Conservation (phyloP, 2,797 vertebrate species). For the Tapera naevia region DNA sequence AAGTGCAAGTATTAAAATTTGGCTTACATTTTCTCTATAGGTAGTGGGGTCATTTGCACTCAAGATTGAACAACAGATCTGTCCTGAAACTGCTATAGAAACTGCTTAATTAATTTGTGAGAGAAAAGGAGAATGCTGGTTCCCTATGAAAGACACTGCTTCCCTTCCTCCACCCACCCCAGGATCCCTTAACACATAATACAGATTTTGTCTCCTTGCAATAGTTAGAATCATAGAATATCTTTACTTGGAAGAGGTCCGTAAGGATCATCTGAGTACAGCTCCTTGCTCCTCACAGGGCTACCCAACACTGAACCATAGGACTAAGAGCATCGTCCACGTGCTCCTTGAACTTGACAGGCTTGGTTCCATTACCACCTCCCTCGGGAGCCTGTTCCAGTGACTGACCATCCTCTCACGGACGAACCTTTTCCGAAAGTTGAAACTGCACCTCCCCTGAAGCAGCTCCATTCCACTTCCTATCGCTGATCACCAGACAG, state of each 20-base stretch:
- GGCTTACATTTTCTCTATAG: background rate
- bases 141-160: background rate
- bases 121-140: background rate
- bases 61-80: background rate
- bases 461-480: background rate
- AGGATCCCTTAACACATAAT: background rate
- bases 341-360: background rate
- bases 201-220: background rate
- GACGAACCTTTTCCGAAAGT: background rate
- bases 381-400: background rate
- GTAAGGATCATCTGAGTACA: background rate
- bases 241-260: background rate
- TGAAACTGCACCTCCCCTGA: background rate
- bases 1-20: background rate
- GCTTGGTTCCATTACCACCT: background rate
- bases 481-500: background rate
- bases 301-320: background rate
- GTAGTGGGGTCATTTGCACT: background rate
- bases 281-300: background rate
- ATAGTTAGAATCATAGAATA: background rate
- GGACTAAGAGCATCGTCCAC: background rate
- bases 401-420: accelerated
- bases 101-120: background rate
- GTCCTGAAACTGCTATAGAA: background rate
- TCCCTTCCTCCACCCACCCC: background rate